These are phyloP conservation scores for Phenacoccus solenopsis DNA, from an alignment of 1,140 invertebrate species.

Conservation along the genomic window DNA sequence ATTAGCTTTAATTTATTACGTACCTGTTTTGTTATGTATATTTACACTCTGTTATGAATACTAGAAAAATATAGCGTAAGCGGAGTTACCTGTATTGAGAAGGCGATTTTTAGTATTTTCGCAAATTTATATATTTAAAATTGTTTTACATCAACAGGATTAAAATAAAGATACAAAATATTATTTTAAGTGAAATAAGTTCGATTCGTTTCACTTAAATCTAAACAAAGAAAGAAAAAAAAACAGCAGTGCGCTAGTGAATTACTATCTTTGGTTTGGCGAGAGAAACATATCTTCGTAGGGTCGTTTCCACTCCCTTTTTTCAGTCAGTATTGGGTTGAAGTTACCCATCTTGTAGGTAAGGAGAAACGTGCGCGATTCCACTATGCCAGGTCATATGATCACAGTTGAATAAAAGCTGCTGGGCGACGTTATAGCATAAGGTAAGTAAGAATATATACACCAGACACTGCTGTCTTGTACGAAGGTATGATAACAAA, in stretches of 20 bases:
- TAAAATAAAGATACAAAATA: not conserved
- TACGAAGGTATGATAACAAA: not conserved
- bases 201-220: not conserved
- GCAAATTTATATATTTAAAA: not conserved
- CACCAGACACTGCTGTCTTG: not conserved
- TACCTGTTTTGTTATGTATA: not conserved
- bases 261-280: not conserved
- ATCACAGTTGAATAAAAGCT: no score
- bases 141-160: not conserved
- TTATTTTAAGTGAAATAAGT: not conserved
- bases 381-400: no score
- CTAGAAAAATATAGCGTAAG: no score
- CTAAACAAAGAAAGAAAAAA: not conserved
- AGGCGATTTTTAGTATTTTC: no score
- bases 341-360: no score
- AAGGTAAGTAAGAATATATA: not conserved
- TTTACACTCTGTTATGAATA: no score
- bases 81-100: no score
- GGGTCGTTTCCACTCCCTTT: no score
- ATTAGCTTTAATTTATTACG: not conserved
- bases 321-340: no score
- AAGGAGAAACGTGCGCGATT: no score
- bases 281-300: no score
- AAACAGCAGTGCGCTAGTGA: not conserved
- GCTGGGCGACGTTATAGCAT: no score